A percentile compares a stretch with the other conserved stretches of the same genome.
Conservation (phyloP, 2,113 vertebrate species). For the Tricholaema leucomelas region DNA sequence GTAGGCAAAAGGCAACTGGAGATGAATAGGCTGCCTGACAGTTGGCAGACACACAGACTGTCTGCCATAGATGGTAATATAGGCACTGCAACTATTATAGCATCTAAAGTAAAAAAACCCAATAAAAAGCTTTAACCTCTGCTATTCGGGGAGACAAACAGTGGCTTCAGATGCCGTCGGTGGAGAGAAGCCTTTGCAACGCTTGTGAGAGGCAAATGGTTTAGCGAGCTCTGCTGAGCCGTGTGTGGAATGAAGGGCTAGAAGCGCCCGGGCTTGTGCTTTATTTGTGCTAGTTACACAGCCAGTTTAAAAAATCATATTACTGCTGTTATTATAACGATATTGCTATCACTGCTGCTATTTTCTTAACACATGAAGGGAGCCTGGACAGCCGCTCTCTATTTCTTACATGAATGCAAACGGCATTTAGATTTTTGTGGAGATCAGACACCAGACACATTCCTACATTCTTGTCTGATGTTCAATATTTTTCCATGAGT, state of each 20-base stretch:
- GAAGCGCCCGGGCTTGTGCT: not conserved
- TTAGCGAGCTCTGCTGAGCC: not conserved
- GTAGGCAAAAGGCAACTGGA: constrained; percentile 69
- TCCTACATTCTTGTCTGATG: constrained; percentile 65
- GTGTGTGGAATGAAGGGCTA: not conserved
- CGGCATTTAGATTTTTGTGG: constrained; percentile 49
- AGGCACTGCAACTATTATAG: constrained; percentile 48
- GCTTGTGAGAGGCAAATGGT: not conserved
- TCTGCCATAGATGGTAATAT: constrained; percentile 68
- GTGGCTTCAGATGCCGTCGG: not conserved
- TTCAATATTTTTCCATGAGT: constrained; percentile 72
- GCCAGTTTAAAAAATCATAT: constrained; percentile 1
- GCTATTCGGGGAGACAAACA: not conserved
- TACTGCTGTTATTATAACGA: constrained; percentile 37
- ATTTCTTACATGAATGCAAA: constrained; percentile 49
- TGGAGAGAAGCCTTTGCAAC: not conserved
- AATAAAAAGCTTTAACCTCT: constrained; percentile 54
- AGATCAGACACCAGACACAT: constrained; percentile 59
- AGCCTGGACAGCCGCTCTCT: not conserved
- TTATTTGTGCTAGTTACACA: not conserved
- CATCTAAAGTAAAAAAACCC: constrained; percentile 31
- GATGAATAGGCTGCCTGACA: constrained; percentile 66
- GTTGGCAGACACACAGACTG: constrained; percentile 39
- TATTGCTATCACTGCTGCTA: constrained; percentile 55
- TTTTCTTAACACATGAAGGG: constrained; percentile 46